A percentile compares a stretch with the other conserved stretches of the same genome.
Evolutionary conservation across 2,113 vertebrate genomes (phyloP).

Genomic region (Pseudopodoces humilis): DNA sequence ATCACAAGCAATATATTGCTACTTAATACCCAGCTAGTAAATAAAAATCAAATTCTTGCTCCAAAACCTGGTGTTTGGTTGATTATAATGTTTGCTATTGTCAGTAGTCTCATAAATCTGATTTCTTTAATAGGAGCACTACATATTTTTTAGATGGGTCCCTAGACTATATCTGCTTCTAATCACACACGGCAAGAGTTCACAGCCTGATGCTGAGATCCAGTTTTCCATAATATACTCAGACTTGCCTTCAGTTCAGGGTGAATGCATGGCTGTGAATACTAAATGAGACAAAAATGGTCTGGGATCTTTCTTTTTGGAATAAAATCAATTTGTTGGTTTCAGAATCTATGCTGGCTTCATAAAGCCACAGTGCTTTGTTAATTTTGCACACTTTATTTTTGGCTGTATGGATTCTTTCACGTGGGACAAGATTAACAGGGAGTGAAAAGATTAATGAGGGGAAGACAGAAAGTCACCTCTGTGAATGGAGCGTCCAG

Average conservation of each 20-base stretch:
- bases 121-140: neutral
- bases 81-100: neutral
- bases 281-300: neutral
- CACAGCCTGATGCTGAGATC: slow-evolving; percentile 1
- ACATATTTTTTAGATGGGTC: neutral
- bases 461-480: neutral
- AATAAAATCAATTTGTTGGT: neutral
- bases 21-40: neutral
- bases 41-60: neutral
- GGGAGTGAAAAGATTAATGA: neutral
- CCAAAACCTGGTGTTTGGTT: neutral
- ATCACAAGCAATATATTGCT: neutral
- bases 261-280: neutral
- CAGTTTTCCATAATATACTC: neutral
- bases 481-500: neutral
- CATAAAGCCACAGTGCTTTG: neutral
- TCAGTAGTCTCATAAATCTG: neutral
- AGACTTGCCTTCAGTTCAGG: neutral
- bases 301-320: neutral
- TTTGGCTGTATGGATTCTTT: neutral
- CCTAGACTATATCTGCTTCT: neutral
- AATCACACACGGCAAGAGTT: neutral
- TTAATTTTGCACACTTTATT: slow-evolving; percentile 18
- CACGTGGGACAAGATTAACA: neutral
- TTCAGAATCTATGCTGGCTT: neutral